Base-by-base conservation (phyloP, 2,113 vertebrate species). In the Labeo rohita region DNA sequence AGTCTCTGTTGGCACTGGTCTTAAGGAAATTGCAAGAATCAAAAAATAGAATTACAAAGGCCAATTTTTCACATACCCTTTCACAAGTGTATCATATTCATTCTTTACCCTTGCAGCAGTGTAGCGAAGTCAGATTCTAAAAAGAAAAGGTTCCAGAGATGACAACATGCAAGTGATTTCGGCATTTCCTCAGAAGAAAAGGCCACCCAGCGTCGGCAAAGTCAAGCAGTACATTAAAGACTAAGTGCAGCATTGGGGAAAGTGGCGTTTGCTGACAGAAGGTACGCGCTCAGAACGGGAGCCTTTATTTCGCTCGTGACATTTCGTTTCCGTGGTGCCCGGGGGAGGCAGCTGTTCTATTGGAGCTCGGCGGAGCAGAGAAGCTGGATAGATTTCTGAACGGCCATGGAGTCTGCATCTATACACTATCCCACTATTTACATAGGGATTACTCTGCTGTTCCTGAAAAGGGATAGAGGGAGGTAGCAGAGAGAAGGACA, bases 271-370 rank as follows among this genome's bases (percentile, higher is more conserved):
- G 66, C 81, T 86, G 86, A 87, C 84, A 85, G 79, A 85, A 76
- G 70, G 74, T 74, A 86, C 61, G 45, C 13, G 66, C 78, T 49
- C n/a, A 12, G 80, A 88, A 87, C 65, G 49, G 85, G 80, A 89
- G 63, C 87, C 80, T 88, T 88, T 81, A 83, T 85, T 90, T 89
- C 70, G 45, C 59, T 70, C 43, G 23, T 88, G 87, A 90, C 87
- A 90, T 90, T 88, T 88, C 16, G 66, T 84, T 86, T 78, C 23
- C 56, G 65, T 49, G 28, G 36, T 1, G 75, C 65, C 59, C 54
- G 16, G 28, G 74, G 82, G 49, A 49, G 56, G 63, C 56, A 77
- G n/a, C 54, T 89, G 85, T 49, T 85, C 52, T 59, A 72, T 86
- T 84, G 77, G 66, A 81, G 68, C 63, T 50, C 78, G 52, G 70